Conservation (phyloP, 1,140 invertebrate species). For the Drosophila neocordata region DNA sequence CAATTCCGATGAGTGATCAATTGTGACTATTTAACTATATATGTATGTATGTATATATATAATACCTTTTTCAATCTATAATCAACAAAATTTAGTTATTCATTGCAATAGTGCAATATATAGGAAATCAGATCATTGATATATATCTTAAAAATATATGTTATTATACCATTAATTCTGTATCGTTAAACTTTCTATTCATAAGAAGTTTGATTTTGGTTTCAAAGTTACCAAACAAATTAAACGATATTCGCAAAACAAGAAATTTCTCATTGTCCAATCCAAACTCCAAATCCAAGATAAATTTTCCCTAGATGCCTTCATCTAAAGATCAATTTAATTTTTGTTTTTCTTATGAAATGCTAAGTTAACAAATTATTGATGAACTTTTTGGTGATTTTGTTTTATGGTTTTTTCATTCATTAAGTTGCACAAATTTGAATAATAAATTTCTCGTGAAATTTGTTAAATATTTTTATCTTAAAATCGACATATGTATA, state of each 20-base stretch:
- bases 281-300: not conserved
- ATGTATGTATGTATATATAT: no score
- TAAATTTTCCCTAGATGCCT: not conserved
- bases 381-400: not conserved
- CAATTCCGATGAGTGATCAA: not conserved
- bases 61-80: no score
- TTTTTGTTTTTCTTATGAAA: not conserved
- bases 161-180: no score
- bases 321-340: not conserved
- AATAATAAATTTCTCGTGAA: constrained; percentile 2
- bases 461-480: not conserved
- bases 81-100: no score
- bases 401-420: not conserved
- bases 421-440: not conserved
- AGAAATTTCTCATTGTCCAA: not conserved
- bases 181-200: no score
- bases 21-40: not conserved
- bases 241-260: no score
- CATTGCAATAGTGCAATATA: no score
- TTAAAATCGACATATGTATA: not conserved
- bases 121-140: no score
- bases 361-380: constrained; percentile 4
- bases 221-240: no score
- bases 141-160: no score
- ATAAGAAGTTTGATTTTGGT: no score